These are phyloP conservation scores for Cassiopea xamachana DNA, from an alignment of 30 jellyfish, hydroid and myxozoan species.

Conservation along the genomic window DNA sequence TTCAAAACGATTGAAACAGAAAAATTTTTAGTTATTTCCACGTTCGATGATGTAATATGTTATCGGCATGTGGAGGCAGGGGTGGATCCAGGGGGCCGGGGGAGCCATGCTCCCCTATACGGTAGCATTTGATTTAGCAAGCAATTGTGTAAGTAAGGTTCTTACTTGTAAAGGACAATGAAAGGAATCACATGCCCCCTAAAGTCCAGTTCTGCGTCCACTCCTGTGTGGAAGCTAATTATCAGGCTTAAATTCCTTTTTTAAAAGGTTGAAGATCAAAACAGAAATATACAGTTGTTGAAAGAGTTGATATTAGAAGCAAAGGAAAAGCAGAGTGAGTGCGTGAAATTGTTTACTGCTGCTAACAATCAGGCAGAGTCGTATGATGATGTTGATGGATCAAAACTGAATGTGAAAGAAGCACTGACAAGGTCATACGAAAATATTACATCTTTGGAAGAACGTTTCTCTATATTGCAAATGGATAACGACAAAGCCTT, in stretches of 20 bases:
- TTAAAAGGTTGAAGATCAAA: constrained; percentile 38
- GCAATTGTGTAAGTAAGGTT: no score
- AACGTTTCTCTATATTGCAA: neutral
- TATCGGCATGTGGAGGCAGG: no score
- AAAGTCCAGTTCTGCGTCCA: no score
- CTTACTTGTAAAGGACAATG: no score
- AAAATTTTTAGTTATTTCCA: no score
- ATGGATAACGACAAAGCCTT: neutral
- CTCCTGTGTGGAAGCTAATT: no score
- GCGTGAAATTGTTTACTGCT: constrained; percentile 37
- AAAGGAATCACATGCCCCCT: no score
- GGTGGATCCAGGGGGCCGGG: no score
- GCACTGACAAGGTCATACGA: constrained; percentile 6
- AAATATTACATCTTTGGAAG: constrained; percentile 3
- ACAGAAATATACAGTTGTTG: neutral
- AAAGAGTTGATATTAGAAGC: constrained; percentile 41
- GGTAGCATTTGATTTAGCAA: no score
- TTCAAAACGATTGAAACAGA: no score
- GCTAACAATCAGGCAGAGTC: constrained; percentile 52
- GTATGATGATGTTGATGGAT: constrained; percentile 68
- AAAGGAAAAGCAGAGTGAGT: constrained; percentile 57
- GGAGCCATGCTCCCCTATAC: no score
- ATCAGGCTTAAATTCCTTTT: neutral
- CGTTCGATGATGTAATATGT: no score
- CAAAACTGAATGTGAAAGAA: constrained; percentile 52